These are phyloP conservation scores for Pachypeltis micranthus DNA, from an alignment of 1,140 invertebrate species.

Conservation along the genomic window DNA sequence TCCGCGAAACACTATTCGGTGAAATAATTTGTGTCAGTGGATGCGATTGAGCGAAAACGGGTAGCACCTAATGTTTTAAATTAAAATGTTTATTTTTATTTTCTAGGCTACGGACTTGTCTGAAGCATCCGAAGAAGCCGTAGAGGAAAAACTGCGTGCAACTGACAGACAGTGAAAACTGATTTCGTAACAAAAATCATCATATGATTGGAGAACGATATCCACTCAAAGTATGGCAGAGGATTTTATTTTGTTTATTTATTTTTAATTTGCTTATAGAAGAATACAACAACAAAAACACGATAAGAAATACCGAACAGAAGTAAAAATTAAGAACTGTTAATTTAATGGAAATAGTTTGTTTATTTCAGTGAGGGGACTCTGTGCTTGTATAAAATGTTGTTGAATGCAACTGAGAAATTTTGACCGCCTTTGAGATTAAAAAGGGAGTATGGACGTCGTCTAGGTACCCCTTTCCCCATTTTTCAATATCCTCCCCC, in stretches of 20 bases:
- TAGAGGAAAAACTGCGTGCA: slow-evolving; percentile 82
- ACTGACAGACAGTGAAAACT: slow-evolving; percentile 73
- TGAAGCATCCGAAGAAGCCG: slow-evolving; percentile 79
- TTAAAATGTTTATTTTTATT: slow-evolving; percentile 20
- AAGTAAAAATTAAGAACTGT: not conserved
- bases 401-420: not conserved
- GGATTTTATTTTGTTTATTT: slow-evolving; percentile 3
- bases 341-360: not conserved
- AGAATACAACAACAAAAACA: not conserved
- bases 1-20: not conserved
- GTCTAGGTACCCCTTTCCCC: not conserved
- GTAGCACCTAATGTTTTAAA: not conserved
- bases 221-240: slow-evolving; percentile 9
- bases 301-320: not conserved
- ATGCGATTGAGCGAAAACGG: not conserved
- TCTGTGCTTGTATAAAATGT: not conserved
- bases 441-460: not conserved
- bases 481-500: not conserved
- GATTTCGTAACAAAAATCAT: not conserved
- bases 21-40: not conserved
- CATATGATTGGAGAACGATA: slow-evolving; percentile 10
- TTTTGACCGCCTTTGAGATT: too few species aligned
- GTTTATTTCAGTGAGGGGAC: slow-evolving; percentile 1
- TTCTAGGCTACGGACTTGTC: slow-evolving; percentile 73
- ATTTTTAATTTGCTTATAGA: slow-evolving; percentile 9